phyloP scores from a whole-genome alignment of 2,888 invertebrate genomes.

The Euzetes globulus region DNA sequence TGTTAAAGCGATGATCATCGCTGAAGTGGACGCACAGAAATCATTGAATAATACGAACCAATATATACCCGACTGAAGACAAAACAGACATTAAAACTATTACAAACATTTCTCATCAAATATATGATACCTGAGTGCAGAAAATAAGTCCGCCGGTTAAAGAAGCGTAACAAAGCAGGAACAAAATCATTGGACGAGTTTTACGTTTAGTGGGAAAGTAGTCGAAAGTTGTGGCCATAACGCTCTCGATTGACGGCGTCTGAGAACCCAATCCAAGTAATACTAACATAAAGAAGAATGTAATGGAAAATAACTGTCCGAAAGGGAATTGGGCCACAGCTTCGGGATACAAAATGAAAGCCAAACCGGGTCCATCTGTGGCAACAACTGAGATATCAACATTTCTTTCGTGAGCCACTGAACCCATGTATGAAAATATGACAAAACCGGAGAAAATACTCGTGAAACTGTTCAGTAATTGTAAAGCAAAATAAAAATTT shows the following conservation, averaged over 20 bases:
- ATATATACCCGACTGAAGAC: conserved; percentile 58
- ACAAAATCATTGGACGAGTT: background rate
- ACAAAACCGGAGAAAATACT: conserved; percentile 30
- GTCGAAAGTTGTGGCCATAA: conserved; percentile 53
- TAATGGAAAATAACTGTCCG: conserved; percentile 69
- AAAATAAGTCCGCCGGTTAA: conserved; percentile 65
- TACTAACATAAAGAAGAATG: conserved; percentile 70
- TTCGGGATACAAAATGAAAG: conserved; percentile 62
- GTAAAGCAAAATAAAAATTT: background rate
- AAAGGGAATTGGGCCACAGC: conserved; percentile 66
- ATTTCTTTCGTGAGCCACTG: conserved; percentile 62
- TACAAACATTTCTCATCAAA: no score
- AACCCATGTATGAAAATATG: background rate
- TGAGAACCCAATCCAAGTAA: conserved; percentile 60
- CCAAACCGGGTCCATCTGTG: conserved; percentile 51
- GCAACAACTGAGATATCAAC: conserved; percentile 59
- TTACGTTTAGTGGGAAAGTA: conserved; percentile 48
- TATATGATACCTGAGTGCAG: conserved; percentile 48
- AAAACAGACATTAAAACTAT: conserved; percentile 3
- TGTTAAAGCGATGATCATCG: conserved; percentile 61
- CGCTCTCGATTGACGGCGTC: conserved; percentile 52
- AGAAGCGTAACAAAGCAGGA: conserved; percentile 53
- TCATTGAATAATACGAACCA: conserved; percentile 65
- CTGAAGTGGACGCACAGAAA: conserved; percentile 69
- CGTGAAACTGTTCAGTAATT: background rate